Evolutionary conservation across 2,888 invertebrate species (phyloP).

Genomic region (Athrips mouffetella): DNA sequence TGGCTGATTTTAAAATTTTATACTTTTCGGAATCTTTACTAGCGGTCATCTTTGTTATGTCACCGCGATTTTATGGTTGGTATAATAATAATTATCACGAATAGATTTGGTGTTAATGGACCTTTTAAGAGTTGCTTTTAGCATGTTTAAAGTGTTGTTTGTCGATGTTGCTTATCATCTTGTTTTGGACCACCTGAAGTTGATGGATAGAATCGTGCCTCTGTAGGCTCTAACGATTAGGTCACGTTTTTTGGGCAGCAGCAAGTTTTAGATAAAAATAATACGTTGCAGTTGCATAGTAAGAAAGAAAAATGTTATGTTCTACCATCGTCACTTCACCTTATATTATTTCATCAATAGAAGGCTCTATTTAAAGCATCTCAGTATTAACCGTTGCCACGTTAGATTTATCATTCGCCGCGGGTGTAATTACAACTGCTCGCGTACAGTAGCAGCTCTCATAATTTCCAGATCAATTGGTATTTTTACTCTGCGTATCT

Average conservation of each 20-base stretch:
- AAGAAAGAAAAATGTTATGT: too few relatives aligned
- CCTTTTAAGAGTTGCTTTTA: constrained; percentile 41
- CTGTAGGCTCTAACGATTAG: too few relatives aligned
- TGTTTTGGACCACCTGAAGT: too few relatives aligned
- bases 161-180: background rate
- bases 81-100: constrained; percentile 46
- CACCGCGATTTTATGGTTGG: constrained; percentile 58
- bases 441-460: constrained; percentile 26
- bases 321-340: background rate
- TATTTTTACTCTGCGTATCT: constrained; percentile 30
- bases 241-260: too few relatives aligned
- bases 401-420: constrained; percentile 16
- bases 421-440: constrained; percentile 7
- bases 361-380: background rate
- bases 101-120: constrained; percentile 43
- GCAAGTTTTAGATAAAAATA: too few relatives aligned
- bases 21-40: constrained; percentile 35
- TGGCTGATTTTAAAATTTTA: constrained; percentile 50
- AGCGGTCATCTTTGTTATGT: constrained; percentile 43
- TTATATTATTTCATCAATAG: background rate
- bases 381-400: constrained; percentile 12
- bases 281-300: too few relatives aligned
- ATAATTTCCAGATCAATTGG: constrained; percentile 25
- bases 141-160: constrained; percentile 24
- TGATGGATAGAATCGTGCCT: too few relatives aligned